A percentile compares a stretch with the other conserved stretches of the same genome.
These are phyloP conservation scores for Incurvaria masculella DNA, from an alignment of 2,888 invertebrate genomes.

Conservation along the genomic window DNA sequence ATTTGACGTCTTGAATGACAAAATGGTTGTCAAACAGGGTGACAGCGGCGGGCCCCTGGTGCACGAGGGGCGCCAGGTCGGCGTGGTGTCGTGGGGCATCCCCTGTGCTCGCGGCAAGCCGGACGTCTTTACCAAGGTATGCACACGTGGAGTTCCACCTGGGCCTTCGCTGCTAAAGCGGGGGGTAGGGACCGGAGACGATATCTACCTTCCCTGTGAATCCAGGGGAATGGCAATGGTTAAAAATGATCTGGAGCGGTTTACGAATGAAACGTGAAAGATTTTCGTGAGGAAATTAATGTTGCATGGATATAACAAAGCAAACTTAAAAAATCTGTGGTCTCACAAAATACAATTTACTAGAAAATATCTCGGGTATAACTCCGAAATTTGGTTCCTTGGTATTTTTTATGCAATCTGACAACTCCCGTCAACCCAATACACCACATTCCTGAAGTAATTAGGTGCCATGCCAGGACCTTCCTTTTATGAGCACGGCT, in stretches of 20 bases:
- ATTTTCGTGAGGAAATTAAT: too few species aligned
- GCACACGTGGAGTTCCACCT: neutral
- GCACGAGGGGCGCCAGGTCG: conserved; percentile 44
- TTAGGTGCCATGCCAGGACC: too few species aligned
- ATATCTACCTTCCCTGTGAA: neutral
- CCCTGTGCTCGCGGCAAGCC: conserved; percentile 51
- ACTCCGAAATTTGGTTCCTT: too few species aligned
- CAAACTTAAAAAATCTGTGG: too few species aligned
- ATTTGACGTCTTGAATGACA: neutral
- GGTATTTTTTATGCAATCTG: too few species aligned
- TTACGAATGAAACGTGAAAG: neutral
- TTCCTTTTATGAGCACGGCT: too few species aligned
- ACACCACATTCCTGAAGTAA: too few species aligned
- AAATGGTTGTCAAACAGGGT: conserved; percentile 33
- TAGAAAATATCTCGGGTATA: too few species aligned
- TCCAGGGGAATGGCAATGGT: neutral
- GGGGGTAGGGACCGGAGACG: neutral
- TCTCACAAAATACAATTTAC: too few species aligned
- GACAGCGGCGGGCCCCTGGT: conserved; percentile 54
- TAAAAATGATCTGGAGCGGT: neutral
- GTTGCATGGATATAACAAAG: too few species aligned
- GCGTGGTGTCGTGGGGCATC: conserved; percentile 50
- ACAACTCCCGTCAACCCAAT: too few species aligned
- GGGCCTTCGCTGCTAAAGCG: neutral
- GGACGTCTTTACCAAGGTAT: conserved; percentile 46